Percentiles rank a stretch among this genome's conserved stretches.
phyloP scores from a whole-genome alignment of 2,113 vertebrate species.

The Halcyon malimbica region DNA sequence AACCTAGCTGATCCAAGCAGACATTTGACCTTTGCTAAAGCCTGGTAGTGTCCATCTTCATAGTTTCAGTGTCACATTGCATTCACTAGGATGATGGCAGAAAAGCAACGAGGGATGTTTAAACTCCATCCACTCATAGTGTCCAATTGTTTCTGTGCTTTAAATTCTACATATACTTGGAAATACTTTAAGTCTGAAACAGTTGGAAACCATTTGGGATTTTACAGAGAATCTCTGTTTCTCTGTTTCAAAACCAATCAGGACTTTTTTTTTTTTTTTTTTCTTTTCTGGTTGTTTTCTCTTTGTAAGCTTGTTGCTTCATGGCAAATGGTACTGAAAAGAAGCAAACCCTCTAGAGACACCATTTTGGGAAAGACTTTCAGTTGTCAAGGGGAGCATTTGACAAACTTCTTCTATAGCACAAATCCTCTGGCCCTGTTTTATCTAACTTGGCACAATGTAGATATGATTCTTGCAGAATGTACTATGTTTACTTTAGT shows the following conservation, averaged over 20 bases:
- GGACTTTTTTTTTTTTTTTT: neutral
- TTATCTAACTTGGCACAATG: slow-evolving; percentile 52
- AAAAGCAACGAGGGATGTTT: neutral
- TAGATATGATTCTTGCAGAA: slow-evolving; percentile 41
- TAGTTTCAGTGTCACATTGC: slow-evolving; percentile 33
- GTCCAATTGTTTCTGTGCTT: neutral
- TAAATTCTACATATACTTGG: neutral
- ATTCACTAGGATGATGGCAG: slow-evolving; percentile 3
- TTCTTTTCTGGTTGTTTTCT: neutral
- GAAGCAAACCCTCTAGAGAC: slow-evolving; percentile 6
- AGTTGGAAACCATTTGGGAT: slow-evolving; percentile 6
- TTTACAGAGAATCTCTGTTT: slow-evolving; percentile 17
- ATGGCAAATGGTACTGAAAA: neutral
- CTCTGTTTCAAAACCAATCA: slow-evolving; percentile 5
- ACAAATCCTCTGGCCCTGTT: slow-evolving; percentile 51
- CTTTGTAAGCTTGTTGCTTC: slow-evolving; percentile 9
- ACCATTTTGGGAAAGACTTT: slow-evolving; percentile 24
- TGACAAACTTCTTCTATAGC: slow-evolving; percentile 28
- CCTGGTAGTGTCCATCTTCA: neutral
- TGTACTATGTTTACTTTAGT: slow-evolving; percentile 39
- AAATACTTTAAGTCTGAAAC: slow-evolving; percentile 22
- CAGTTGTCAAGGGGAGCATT: slow-evolving; percentile 17
- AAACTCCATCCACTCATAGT: neutral
- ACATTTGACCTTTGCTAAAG: slow-evolving; percentile 48
- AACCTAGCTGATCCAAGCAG: slow-evolving; percentile 30